phyloP scores from a whole-genome alignment of 2,888 invertebrate genomes.

The Philaethria dido region DNA sequence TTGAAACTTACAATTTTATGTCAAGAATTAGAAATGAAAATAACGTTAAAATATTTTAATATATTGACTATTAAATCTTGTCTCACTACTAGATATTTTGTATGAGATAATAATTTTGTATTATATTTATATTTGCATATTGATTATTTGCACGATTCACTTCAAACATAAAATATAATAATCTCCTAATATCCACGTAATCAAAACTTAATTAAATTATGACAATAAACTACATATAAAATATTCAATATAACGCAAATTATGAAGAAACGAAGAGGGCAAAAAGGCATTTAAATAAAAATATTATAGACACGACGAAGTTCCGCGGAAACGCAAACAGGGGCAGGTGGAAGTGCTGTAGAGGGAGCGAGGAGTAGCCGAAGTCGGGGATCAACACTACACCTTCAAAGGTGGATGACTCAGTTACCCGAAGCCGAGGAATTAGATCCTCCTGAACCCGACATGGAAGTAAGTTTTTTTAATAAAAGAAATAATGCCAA shows the following conservation, averaged over 20 bases:
- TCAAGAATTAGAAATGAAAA: neutral
- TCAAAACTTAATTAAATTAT: neutral
- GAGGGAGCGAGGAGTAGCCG: slow-evolving; percentile 77
- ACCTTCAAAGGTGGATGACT: slow-evolving; percentile 92
- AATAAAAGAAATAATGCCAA: neutral
- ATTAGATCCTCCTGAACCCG: slow-evolving; percentile 79
- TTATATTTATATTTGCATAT: neutral
- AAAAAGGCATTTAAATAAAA: slow-evolving; percentile 6
- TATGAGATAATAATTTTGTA: neutral
- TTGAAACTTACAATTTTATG: neutral
- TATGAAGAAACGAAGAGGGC: neutral
- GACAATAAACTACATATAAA: neutral
- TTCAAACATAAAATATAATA: neutral
- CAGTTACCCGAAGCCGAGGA: slow-evolving; percentile 87
- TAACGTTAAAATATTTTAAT: neutral
- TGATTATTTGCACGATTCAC: neutral
- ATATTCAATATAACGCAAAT: neutral
- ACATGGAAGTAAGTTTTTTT: slow-evolving; percentile 74
- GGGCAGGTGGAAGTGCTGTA: slow-evolving; percentile 67
- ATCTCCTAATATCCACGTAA: neutral
- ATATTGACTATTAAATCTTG: neutral
- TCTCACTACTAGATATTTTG: neutral
- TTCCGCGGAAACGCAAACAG: slow-evolving; percentile 76
- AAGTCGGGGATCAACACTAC: slow-evolving; percentile 88
- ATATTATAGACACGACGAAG: slow-evolving; percentile 69